These are phyloP conservation scores for Sesamia nonagrioides DNA, from an alignment of 1,140 invertebrate genomes.

Conservation along the genomic window DNA sequence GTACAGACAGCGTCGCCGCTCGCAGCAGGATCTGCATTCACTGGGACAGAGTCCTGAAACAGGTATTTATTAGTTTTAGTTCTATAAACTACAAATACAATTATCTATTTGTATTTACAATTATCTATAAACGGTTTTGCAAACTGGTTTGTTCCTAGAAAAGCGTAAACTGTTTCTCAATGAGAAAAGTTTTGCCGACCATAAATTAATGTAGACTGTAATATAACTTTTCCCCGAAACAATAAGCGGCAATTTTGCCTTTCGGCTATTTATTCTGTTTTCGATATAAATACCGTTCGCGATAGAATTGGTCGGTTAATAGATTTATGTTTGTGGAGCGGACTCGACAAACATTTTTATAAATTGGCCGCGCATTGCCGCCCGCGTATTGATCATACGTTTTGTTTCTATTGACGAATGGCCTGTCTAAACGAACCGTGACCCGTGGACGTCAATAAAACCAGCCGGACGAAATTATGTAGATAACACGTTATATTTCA, in stretches of 20 bases:
- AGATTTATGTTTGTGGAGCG: conserved; percentile 29
- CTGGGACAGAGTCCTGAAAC: conserved; percentile 81
- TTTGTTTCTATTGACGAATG: conserved; percentile 22
- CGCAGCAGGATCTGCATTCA: conserved; percentile 85
- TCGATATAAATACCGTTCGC: neutral
- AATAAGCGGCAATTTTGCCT: neutral
- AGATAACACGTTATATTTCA: conserved; percentile 11
- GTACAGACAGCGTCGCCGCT: conserved; percentile 80
- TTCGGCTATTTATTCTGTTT: neutral
- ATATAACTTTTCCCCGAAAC: neutral
- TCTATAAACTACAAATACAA: neutral
- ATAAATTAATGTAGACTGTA: neutral
- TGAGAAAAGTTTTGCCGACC: neutral
- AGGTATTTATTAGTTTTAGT: conserved; percentile 67
- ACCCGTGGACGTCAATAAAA: conserved; percentile 9
- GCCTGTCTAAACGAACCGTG: conserved; percentile 16
- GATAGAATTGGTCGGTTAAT: neutral
- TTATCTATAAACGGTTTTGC: neutral
- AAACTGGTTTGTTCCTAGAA: neutral
- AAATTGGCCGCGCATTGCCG: conserved; percentile 12
- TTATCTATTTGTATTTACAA: neutral
- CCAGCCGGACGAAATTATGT: conserved; percentile 7
- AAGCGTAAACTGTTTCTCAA: conserved; percentile 2
- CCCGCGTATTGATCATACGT: conserved; percentile 25
- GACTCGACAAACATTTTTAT: conserved; percentile 29